phyloP scores from a whole-genome alignment of 2,888 invertebrate species.

The Tetragonula carbonaria region DNA sequence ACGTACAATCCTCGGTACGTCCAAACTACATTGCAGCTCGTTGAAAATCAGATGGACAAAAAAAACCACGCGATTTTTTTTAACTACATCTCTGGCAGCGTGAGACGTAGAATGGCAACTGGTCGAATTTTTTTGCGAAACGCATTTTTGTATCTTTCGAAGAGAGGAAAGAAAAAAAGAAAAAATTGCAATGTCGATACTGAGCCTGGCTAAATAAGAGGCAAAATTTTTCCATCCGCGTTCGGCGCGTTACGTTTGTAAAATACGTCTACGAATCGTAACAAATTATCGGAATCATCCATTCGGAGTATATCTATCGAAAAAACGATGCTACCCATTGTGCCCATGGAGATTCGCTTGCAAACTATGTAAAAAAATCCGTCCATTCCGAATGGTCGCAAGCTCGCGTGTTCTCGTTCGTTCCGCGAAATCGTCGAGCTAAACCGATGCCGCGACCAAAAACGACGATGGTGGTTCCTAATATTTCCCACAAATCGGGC shows the following conservation, averaged over 20 bases:
- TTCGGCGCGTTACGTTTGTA: not conserved
- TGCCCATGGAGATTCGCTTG: not conserved
- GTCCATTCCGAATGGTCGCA: not conserved
- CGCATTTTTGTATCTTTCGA: too few relatives aligned
- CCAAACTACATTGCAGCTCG: not conserved
- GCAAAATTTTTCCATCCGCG: not conserved
- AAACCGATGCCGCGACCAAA: not conserved
- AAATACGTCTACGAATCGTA: not conserved
- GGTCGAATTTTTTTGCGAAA: not conserved
- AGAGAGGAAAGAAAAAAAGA: not conserved
- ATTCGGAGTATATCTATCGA: not conserved
- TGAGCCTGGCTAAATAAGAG: too few relatives aligned
- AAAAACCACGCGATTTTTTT: not conserved
- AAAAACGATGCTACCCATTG: not conserved
- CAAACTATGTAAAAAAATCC: not conserved
- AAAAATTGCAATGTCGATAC: too few relatives aligned
- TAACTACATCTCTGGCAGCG: constrained; percentile 21
- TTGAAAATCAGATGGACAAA: constrained; percentile 8
- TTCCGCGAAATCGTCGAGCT: not conserved
- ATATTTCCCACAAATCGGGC: constrained; percentile 3
- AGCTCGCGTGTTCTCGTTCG: too few relatives aligned
- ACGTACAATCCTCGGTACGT: not conserved
- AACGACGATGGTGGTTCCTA: not conserved
- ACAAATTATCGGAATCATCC: not conserved
- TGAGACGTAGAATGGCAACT: not conserved